A percentile compares a stretch with the other conserved stretches of the same genome.
Evolutionary conservation across 1,140 invertebrate species (phyloP).

Genomic region (Dreissena rostriformis): DNA sequence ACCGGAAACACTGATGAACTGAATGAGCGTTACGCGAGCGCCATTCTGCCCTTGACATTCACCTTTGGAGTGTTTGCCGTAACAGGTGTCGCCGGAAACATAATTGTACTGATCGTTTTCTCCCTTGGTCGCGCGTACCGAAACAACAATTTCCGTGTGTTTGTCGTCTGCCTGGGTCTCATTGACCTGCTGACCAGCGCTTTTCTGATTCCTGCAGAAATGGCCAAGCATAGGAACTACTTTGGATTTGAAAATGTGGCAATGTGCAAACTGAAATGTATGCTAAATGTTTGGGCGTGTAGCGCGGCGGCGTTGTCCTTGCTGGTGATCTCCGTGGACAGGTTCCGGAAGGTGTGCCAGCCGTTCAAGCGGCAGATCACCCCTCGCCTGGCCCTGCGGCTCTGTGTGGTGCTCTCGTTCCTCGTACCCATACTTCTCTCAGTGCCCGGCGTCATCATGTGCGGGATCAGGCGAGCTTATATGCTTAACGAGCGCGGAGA

Average conservation of each 20-base stretch:
- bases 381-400: conserved; percentile 19
- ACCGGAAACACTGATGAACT: conserved; percentile 30
- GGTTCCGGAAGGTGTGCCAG: conserved; percentile 43
- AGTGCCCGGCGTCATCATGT: conserved; percentile 33
- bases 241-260: conserved; percentile 37
- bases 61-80: conserved; percentile 26
- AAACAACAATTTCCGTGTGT: conserved; percentile 41
- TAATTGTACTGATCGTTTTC: conserved; percentile 42
- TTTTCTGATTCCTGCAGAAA: conserved; percentile 46
- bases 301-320: conserved; percentile 28
- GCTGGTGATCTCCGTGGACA: conserved; percentile 35
- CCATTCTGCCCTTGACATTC: conserved; percentile 25
- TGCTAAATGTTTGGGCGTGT: conserved; percentile 35
- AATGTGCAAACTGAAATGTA: conserved; percentile 45
- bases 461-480: conserved; percentile 26
- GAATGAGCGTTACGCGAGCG: conserved; percentile 29
- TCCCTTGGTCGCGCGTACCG: conserved; percentile 21
- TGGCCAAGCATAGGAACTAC: conserved; percentile 24
- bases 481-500: conserved; percentile 27
- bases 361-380: conserved; percentile 36
- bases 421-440: conserved; percentile 44
- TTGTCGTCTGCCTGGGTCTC: conserved; percentile 34
- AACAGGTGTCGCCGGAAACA: conserved; percentile 49
- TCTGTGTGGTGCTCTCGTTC: conserved; percentile 36
- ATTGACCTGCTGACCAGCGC: conserved; percentile 43